Conservation (phyloP, 2,113 vertebrate species). For the Mormyrus lacerda region DNA sequence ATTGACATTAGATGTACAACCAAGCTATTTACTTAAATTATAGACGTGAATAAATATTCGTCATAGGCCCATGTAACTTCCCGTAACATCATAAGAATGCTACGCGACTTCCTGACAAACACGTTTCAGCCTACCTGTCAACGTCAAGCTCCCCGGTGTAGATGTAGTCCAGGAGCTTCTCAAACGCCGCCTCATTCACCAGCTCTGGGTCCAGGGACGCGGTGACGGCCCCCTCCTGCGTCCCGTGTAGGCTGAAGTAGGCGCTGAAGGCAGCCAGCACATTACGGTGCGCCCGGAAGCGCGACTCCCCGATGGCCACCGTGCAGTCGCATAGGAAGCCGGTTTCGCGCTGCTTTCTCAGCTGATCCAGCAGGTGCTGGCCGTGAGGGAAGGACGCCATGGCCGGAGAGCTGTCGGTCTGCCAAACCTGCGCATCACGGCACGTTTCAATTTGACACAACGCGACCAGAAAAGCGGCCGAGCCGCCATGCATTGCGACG, state of each 20-base stretch:
- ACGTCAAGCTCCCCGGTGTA: constrained; percentile 87
- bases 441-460: not conserved
- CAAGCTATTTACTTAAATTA: not conserved
- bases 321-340: constrained; percentile 82
- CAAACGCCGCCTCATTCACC: constrained; percentile 79
- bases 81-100: too few relatives aligned
- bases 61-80: not conserved
- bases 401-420: not conserved
- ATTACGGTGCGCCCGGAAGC: constrained; percentile 79
- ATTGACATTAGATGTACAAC: not conserved
- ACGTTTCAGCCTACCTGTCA: constrained; percentile 68
- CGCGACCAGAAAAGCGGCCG: not conserved
- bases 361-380: constrained; percentile 70
- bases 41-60: not conserved
- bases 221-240: constrained; percentile 59
- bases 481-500: not conserved
- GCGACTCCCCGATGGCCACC: constrained; percentile 67
- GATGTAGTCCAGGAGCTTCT: constrained; percentile 87
- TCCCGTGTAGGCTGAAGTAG: constrained; percentile 73
- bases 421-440: not conserved
- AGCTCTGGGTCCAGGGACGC: constrained; percentile 78
- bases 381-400: constrained; percentile 73
- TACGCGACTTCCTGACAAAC: too few relatives aligned
- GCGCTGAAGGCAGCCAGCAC: constrained; percentile 90
- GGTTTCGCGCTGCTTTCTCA: constrained; percentile 71